phyloP scores from a whole-genome alignment of 2,797 vertebrate species.

The Xiphorhynchus erythropygius region DNA sequence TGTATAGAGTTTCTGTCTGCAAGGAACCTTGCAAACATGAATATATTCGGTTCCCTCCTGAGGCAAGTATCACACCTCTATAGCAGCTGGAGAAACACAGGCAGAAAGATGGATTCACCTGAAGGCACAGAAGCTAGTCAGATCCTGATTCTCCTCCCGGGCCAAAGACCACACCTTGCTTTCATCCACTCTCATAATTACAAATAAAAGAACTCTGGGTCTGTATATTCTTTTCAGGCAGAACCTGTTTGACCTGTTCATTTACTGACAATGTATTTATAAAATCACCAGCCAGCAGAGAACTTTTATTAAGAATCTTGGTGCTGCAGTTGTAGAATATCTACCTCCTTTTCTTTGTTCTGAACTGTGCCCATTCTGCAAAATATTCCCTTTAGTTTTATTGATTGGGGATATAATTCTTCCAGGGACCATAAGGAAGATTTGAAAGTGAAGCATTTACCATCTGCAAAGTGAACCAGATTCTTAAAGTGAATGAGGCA shows the following conservation, averaged over 20 bases:
- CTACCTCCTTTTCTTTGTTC: not conserved
- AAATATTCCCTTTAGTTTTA: not conserved
- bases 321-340: not conserved
- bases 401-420: not conserved
- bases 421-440: not conserved
- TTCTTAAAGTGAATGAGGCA: not conserved
- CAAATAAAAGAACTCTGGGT: constrained; percentile 21
- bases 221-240: constrained; percentile 33
- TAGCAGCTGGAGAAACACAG: not conserved
- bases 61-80: not conserved
- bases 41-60: not conserved
- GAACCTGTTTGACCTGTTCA: constrained; percentile 66
- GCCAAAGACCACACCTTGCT: constrained; percentile 50
- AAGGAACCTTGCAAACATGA: not conserved
- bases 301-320: not conserved
- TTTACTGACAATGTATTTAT: not conserved
- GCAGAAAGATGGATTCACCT: constrained; percentile 26
- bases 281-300: not conserved
- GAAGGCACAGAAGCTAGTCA: constrained; percentile 30
- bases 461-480: not conserved
- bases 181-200: constrained; percentile 59
- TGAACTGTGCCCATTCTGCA: not conserved
- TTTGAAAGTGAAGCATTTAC: not conserved
- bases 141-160: not conserved
- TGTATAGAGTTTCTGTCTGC: not conserved